phyloP scores from a whole-genome alignment of 2,888 invertebrate genomes.

The Harpalus rufipes region DNA sequence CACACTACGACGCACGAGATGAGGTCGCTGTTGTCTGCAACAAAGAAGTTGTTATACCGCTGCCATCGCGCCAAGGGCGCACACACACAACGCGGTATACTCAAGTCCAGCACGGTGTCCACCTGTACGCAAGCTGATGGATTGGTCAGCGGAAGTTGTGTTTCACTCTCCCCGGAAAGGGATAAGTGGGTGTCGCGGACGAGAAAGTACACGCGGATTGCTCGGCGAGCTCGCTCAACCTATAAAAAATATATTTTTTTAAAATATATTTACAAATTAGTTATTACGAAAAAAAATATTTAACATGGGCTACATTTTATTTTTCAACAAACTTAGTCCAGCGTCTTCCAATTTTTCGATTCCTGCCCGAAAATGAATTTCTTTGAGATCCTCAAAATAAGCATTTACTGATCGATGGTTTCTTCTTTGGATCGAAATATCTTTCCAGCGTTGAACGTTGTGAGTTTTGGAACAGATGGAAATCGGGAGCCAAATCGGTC shows the following conservation, averaged over 20 bases:
- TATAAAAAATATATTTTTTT: conserved; percentile 76
- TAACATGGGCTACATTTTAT: too few species aligned
- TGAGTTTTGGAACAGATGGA: too few species aligned
- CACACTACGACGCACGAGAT: conserved; percentile 96
- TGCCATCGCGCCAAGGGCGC: conserved; percentile 30
- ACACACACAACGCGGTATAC: conserved; percentile 82
- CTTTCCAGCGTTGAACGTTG: too few species aligned
- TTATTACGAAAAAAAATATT: too few species aligned
- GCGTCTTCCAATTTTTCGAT: too few species aligned
- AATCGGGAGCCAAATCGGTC: too few species aligned
- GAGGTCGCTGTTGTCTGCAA: conserved; percentile 96
- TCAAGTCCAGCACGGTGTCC: conserved; percentile 96
- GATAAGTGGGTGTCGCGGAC: conserved; percentile 89
- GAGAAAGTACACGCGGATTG: conserved; percentile 95
- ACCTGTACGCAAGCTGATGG: conserved; percentile 93
- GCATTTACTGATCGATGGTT: too few species aligned
- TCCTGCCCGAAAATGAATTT: too few species aligned
- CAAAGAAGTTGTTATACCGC: conserved; percentile 52
- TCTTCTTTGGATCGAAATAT: too few species aligned
- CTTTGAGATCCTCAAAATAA: too few species aligned
- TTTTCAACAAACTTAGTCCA: too few species aligned
- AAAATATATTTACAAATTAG: too few species aligned
- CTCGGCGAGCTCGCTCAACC: conserved; percentile 92
- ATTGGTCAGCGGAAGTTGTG: conserved; percentile 93
- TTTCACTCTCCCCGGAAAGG: conserved; percentile 90